These are phyloP conservation scores for Lepus townsendii DNA, from an alignment of 2,797 vertebrate genomes.

Conservation along the genomic window DNA sequence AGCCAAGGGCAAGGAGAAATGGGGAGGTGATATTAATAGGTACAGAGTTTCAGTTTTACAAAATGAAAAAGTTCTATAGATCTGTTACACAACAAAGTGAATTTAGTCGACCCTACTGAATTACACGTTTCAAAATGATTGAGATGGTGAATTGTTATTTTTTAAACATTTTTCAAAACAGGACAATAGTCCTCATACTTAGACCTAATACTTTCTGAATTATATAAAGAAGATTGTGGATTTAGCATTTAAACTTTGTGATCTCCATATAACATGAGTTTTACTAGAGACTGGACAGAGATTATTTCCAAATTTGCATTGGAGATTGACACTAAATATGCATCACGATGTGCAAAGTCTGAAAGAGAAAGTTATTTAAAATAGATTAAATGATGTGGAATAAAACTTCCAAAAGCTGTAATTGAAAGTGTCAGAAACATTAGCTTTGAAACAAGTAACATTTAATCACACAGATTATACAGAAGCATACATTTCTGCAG, in stretches of 20 bases:
- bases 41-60: background rate
- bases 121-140: background rate
- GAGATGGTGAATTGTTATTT: background rate
- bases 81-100: background rate
- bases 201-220: slow-evolving; percentile 11
- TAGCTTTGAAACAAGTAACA: slow-evolving; percentile 89
- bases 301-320: slow-evolving; percentile 69
- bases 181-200: background rate
- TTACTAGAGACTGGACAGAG: slow-evolving; percentile 43
- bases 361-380: slow-evolving; percentile 86
- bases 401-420: slow-evolving; percentile 88
- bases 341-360: slow-evolving; percentile 73
- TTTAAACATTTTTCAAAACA: background rate
- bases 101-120: background rate
- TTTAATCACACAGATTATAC: slow-evolving; percentile 88
- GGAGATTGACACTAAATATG: slow-evolving; percentile 65
- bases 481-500: slow-evolving; percentile 87
- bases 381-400: slow-evolving; percentile 88
- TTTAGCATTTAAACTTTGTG: slow-evolving; percentile 28
- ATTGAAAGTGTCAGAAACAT: slow-evolving; percentile 90
- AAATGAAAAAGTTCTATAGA: background rate
- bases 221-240: background rate
- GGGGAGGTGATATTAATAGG: background rate
- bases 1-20: background rate
- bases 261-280: slow-evolving; percentile 21